A percentile compares a stretch with the other conserved stretches of the same genome.
These are phyloP conservation scores for Osmerus mordax DNA, from an alignment of 2,113 vertebrate genomes.

Conservation along the genomic window DNA sequence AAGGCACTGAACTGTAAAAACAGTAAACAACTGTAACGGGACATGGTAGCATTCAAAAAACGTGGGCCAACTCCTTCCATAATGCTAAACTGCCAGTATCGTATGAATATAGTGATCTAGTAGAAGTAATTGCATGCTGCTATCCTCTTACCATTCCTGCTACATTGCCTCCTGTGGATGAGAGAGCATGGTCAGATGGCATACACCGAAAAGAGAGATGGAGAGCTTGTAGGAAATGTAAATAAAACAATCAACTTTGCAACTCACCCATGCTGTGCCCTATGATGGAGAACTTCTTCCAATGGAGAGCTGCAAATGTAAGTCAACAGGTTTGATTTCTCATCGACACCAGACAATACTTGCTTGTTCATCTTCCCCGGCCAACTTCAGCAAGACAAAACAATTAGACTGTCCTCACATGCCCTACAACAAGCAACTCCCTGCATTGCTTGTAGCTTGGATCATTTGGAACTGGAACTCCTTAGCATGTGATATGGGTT, in stretches of 20 bases:
- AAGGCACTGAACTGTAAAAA: slow-evolving; percentile 76
- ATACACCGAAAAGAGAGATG: background rate
- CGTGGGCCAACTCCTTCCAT: background rate
- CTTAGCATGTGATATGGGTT: no score
- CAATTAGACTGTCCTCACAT: no score
- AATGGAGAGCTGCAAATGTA: slow-evolving; percentile 80
- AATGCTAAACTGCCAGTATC: background rate
- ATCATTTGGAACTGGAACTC: no score
- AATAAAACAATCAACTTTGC: background rate
- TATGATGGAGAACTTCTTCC: slow-evolving; percentile 82
- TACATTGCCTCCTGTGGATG: slow-evolving; percentile 75
- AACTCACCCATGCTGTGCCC: slow-evolving; percentile 93
- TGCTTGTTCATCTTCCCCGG: background rate
- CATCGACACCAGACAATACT: background rate
- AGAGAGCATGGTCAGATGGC: slow-evolving; percentile 19
- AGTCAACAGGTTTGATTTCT: background rate
- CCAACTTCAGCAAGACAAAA: background rate
- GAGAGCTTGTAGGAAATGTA: background rate
- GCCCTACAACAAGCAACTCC: no score
- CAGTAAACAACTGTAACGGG: slow-evolving; percentile 4
- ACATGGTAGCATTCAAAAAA: background rate
- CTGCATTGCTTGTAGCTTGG: no score
- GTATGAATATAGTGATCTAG: no score
- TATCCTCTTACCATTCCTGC: slow-evolving; percentile 73
- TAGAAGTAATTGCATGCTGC: background rate